Evolutionary conservation across 2,797 vertebrate genomes (phyloP).

Genomic region (Mormyrus hasselquistii): DNA sequence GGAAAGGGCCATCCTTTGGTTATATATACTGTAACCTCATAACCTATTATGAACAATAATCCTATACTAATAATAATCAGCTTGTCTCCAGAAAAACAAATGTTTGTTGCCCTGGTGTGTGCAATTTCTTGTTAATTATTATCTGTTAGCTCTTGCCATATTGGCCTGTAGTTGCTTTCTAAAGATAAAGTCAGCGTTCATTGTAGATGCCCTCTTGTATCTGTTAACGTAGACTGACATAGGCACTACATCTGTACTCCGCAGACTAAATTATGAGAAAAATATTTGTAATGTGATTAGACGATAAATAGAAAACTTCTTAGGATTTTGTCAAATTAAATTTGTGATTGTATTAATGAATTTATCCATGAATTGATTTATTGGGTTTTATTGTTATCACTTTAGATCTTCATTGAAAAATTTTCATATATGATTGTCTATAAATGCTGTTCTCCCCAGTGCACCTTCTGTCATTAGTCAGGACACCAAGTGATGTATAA

Average conservation of each 20-base stretch:
- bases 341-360: background rate
- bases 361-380: background rate
- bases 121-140: background rate
- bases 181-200: background rate
- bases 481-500: background rate
- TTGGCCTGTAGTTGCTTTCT: background rate
- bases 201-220: background rate
- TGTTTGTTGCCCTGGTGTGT: background rate
- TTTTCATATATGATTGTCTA: background rate
- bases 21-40: background rate
- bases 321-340: background rate
- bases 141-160: background rate
- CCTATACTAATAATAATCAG: background rate
- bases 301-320: background rate
- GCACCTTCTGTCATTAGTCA: background rate
- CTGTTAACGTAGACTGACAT: background rate
- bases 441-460: background rate
- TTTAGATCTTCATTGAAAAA: background rate
- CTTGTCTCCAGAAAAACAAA: background rate
- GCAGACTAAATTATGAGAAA: background rate
- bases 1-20: background rate
- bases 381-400: background rate
- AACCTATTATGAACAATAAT: background rate
- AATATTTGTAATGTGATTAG: background rate
- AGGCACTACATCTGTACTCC: background rate